Base-by-base conservation (phyloP, 2,888 invertebrate genomes). In the Plebejus anna region DNA sequence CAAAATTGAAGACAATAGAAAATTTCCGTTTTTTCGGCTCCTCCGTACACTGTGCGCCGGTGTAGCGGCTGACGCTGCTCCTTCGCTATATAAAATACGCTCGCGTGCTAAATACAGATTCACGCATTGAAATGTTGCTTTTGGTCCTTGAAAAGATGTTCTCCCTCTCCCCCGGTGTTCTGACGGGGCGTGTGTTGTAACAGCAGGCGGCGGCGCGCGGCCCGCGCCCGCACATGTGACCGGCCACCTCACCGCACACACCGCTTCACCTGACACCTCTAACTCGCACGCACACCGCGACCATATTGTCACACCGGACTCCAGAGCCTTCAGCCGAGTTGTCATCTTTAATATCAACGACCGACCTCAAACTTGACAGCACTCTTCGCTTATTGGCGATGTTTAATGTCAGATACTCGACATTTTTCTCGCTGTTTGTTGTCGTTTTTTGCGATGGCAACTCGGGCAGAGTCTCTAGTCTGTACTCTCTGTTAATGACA, bases 201-300 rank as follows among this genome's bases (percentile, higher is more conserved):
- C 82, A 82, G 81, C 83, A 83, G 1, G 84, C 94, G 87, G 81
- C 89, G 80, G 87, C 95, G 76, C 96, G 96, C 83, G 94, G 96
- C 84, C 96, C 97, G 92, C 94, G 97, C 38, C 97, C 97, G 22
- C 83, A 91, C 80, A 86, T 90, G 89, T 83, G 82, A 82, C 94
- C 96, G 78, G 77, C 79, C 81, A 80, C 42, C 6, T 42, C 42
- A 55, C 55, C 81, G 80, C 80, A 81, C 82, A 81, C 82, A 82
- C 81, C 81, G 82, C 82, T 81, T 81, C 75, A 72, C 22, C 22
- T 22, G 22, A 22, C 22, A 22, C 79, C 71, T 73, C 73, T 78
- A 76, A 75, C 77, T 70, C 77, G 76, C 22, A 71, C n/a, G 11
- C 55, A 59, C n/a, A 4, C 9, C 13, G 7, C 13, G 42, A 76